Evolutionary conservation across 2,113 vertebrate genomes (phyloP), one percentile per base, ranked within the genome.

Genomic region (Pachycephala philippinensis): DNA sequence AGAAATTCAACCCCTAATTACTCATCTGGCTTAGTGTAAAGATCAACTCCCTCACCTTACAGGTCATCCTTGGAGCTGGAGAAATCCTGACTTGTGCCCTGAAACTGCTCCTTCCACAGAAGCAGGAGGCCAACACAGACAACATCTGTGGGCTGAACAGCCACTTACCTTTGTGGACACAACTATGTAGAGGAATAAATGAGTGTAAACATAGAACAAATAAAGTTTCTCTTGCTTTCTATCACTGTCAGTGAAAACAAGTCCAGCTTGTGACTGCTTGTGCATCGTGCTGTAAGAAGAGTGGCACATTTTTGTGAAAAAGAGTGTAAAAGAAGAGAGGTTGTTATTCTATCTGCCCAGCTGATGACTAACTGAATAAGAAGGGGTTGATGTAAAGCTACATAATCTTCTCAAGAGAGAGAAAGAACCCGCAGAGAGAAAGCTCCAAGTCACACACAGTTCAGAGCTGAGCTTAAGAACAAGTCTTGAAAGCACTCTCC

Each of bases 1-100:
- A 94, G 69, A 94, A 95, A 95, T 81, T 86, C 79, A 96, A 88
- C 31, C 50, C 40, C 18, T 33, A 39, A 30, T 71, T 81, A 91
- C 95, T 77, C 84, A 74, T 8, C 64, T 81, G 75, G 39, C 22
- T 86, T 31, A 53, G 53, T 45, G 37, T 78, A 54, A 95, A 61
- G 77, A 93, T 77, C 84, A 70, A 71, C 28, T 85, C 26, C 50
- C 50, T 86, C 76, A 83, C 39, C 64, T 93, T 63, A 88, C 65
- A 88, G 75, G 56, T 79, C 90, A 89, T 59, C 49, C 59, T n/a
- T 42, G 50, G 65, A 85, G 69, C 83, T 91, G 89, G 60, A 93
- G 40, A 86, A 93, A 93, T 77, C 50, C 63, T 53, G 21, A 22
- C 23, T 39, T 45, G 33, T 42, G 30, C 24, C 66, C 74, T 87